phyloP scores from a whole-genome alignment of 2,113 vertebrate species.

The Diglossa brunneiventris region DNA sequence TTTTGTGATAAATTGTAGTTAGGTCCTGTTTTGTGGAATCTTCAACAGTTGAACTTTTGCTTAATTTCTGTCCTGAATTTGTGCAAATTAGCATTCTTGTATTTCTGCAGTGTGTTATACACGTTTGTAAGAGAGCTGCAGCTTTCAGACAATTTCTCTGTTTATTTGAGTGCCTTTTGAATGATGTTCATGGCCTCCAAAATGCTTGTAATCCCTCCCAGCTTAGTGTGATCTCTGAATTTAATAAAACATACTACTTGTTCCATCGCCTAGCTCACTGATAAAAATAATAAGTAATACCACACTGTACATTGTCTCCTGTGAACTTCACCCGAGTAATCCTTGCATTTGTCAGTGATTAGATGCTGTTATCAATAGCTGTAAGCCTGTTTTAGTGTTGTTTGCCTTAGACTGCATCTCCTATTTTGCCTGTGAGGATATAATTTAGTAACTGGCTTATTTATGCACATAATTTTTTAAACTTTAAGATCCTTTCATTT shows the following conservation, averaged over 20 bases:
- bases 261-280: neutral
- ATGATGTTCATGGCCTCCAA: neutral
- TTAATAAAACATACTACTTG: neutral
- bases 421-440: neutral
- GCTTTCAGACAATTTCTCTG: neutral
- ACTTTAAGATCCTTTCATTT: neutral
- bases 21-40: neutral
- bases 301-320: accelerated
- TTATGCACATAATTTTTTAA: neutral
- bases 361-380: neutral
- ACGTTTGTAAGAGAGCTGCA: neutral
- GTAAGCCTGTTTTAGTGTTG: neutral
- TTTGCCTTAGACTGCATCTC: neutral
- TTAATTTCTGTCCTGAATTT: neutral
- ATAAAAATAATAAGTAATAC: neutral
- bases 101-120: neutral
- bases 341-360: neutral
- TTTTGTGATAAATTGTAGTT: neutral
- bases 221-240: neutral
- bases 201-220: conserved; percentile 13
- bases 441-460: neutral
- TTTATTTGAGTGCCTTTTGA: neutral
- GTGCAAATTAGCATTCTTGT: neutral
- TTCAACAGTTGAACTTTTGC: neutral
- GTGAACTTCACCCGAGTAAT: conserved; percentile 2